phyloP scores from a whole-genome alignment of 1,140 invertebrate genomes.

The Drosophila murphyi region DNA sequence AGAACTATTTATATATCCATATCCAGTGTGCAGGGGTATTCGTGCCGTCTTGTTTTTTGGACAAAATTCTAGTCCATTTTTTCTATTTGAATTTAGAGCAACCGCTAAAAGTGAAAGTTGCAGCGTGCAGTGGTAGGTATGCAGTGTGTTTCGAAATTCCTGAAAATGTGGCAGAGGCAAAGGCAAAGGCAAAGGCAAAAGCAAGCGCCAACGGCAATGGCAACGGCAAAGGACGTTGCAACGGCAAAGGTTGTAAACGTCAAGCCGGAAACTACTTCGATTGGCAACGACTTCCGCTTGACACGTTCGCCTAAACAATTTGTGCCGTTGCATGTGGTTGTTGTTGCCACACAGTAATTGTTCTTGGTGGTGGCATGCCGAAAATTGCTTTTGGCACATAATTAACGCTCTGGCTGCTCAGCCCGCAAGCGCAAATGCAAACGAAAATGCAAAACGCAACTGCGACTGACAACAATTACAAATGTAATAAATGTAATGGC shows the following conservation, averaged over 20 bases:
- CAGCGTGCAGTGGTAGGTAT: conserved; percentile 38
- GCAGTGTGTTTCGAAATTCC: conserved; percentile 37
- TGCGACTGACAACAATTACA: conserved; percentile 80
- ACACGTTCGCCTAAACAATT: conserved; percentile 57
- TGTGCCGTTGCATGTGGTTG: conserved; percentile 22
- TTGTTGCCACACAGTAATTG: conserved; percentile 2
- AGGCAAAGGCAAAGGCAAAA: conserved; percentile 14
- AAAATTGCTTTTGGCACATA: conserved; percentile 69
- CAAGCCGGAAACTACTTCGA: conserved; percentile 71
- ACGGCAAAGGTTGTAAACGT: conserved; percentile 28
- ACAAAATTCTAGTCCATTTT: background rate
- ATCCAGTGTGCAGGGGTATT: too few relatives aligned
- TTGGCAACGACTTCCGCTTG: conserved; percentile 81
- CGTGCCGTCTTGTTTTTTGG: too few relatives aligned
- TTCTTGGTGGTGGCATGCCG: conserved; percentile 58
- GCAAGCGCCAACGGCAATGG: conserved; percentile 2
- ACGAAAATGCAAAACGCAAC: conserved; percentile 18
- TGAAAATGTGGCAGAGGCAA: conserved; percentile 24
- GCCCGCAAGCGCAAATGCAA: conserved; percentile 17
- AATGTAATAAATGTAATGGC: conserved; percentile 79
- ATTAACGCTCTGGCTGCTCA: conserved; percentile 58
- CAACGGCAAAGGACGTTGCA: conserved; percentile 13
- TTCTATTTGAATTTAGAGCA: background rate
- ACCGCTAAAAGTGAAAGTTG: conserved; percentile 64
- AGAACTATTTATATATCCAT: too few relatives aligned